Base-by-base conservation (phyloP, 2,113 vertebrate species). In the Suncus etruscus region DNA sequence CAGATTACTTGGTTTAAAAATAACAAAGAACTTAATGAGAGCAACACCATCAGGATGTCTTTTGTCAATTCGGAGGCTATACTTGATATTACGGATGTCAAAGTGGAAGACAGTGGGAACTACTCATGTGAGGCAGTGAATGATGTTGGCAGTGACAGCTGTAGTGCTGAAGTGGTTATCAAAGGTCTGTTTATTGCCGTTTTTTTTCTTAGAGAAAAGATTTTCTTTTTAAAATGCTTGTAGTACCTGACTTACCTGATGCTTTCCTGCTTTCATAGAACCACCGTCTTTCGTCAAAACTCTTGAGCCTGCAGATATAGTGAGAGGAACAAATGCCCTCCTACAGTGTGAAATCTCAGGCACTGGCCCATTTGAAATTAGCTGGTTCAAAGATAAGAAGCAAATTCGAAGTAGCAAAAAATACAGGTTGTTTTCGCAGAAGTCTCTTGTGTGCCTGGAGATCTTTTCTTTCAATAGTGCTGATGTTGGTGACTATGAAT, bases 401-500 rank as follows among this genome's bases (percentile, higher is more conserved):
- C 96, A 98, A 90, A 98, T 99, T 95, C 97, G 97, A 92, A 98
- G 97, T 97, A 99, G 99, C 97, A 98, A 98, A 97, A 99, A 99
- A 92, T 98, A 99, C 96, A 99, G 97, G 86, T 81, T 99, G 86
- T 97, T 98, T 39, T 97, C 97, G 95, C 98, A 99, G 95, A 99
- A 99, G 75, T 96, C 98, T 74, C 65, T 98, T 91, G 98, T 98
- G 89, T 98, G 97, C 96, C 97, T 99, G 97, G 99, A 99, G 96
- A 98, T 99, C 89, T 98, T 98, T 31, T 98, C 98, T 51, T 99
- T 99, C 97, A 99, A 99, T 95, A 99, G 98, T 86, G 97, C 98
- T 15, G 99, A 99, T 94, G 98, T 98, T 22, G 99, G 99, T 92
- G 99, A 99, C 97, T 99, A 99, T n/a, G 98, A 99, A 86, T 99